Conservation (phyloP, 35 echinoderm and acorn worm genomes). For the Apostichopus japonicus region DNA sequence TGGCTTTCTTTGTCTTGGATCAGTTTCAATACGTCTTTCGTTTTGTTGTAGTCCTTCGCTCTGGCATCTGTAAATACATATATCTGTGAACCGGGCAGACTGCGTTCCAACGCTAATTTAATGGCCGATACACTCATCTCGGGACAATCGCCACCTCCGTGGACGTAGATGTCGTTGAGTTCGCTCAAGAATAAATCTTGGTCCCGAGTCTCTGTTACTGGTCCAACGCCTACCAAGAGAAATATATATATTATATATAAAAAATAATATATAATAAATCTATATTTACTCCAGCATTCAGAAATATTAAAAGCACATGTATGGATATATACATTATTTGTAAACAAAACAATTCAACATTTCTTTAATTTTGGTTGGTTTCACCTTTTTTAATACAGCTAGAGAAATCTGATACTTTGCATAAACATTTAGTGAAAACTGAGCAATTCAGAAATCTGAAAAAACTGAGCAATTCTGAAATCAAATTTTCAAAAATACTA, state of each 20-base stretch:
- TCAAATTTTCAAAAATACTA: too few relatives aligned
- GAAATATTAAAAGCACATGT: too few relatives aligned
- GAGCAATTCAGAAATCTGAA: too few relatives aligned
- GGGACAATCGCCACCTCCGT: conserved; percentile 95
- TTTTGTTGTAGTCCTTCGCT: conserved; percentile 88
- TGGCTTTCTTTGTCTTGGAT: conserved; percentile 99
- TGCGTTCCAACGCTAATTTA: conserved; percentile 76
- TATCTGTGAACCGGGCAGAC: conserved; percentile 91
- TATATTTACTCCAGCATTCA: too few relatives aligned
- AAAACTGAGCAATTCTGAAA: too few relatives aligned
- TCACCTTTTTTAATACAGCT: too few relatives aligned
- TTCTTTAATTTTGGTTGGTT: too few relatives aligned
- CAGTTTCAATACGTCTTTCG: conserved; percentile 84
- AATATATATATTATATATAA: not conserved
- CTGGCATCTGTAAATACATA: conserved; percentile 99
- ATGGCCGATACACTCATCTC: conserved; percentile 94
- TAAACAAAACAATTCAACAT: too few relatives aligned
- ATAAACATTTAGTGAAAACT: too few relatives aligned
- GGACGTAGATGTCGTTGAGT: conserved; percentile 80
- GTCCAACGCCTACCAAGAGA: conserved; percentile 76
- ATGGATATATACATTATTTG: too few relatives aligned
- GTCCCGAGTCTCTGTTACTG: conserved; percentile 78
- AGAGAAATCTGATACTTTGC: too few relatives aligned
- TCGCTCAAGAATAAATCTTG: conserved; percentile 67
- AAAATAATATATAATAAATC: too few relatives aligned